A percentile compares a stretch with the other conserved stretches of the same genome.
Conservation (phyloP, 2,113 vertebrate genomes). For the Empidonax traillii region DNA sequence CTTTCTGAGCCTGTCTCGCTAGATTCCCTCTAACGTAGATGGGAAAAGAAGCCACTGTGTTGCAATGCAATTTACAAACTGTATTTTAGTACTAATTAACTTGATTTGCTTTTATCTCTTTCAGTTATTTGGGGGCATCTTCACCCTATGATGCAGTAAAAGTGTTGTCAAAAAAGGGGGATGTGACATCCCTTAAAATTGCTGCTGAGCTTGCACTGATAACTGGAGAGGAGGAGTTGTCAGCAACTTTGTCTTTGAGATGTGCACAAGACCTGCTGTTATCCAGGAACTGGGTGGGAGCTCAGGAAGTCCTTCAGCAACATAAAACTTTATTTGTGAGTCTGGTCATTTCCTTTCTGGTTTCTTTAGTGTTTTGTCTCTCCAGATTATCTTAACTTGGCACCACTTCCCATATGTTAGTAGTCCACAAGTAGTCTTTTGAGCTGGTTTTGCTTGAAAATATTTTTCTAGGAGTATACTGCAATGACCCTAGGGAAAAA, state of each 20-base stretch:
- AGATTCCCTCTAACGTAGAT: not conserved
- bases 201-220: conserved; percentile 83
- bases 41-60: not conserved
- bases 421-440: not conserved
- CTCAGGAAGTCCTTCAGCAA: conserved; percentile 82
- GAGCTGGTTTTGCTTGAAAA: not conserved
- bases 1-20: not conserved
- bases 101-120: not conserved
- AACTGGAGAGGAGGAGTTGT: conserved; percentile 80
- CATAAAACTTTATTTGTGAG: conserved; percentile 86
- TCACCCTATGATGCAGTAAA: conserved; percentile 91
- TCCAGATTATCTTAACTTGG: not conserved
- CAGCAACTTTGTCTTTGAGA: conserved; percentile 83
- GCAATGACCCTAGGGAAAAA: not conserved
- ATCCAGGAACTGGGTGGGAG: conserved; percentile 84
- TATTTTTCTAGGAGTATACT: not conserved
- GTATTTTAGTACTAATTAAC: not conserved
- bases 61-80: not conserved
- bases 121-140: conserved; percentile 85
- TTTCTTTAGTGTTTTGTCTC: not conserved
- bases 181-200: conserved; percentile 80
- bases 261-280: conserved; percentile 87
- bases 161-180: conserved; percentile 90
- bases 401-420: not conserved
- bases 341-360: not conserved